Evolutionary conservation across 1,140 invertebrate genomes (phyloP), one percentile per base, ranked within the genome.

Genomic region (Hyles vespertilio): DNA sequence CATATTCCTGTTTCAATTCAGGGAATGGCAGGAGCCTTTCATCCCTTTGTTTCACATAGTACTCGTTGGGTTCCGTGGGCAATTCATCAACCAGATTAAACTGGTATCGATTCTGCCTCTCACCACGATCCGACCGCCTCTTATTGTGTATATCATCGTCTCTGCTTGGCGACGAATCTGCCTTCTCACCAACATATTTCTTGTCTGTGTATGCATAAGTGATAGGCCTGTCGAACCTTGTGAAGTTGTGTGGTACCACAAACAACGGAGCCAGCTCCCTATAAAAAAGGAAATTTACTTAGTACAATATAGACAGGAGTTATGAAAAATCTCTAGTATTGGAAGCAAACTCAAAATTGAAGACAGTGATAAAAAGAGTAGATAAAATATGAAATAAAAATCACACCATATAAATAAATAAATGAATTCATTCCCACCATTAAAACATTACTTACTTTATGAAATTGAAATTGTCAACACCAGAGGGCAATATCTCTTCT

Each of bases 221-320:
- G 53, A 93, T 91, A 33, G 92, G 89, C 6, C 89, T 92, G 69
- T 97, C 95, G 74, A 94, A 93, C 64, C 95, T 91, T 43, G 95
- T 94, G 76, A 97, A 97, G 10, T 92, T 89, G 10, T 93, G 89
- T 32, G 96, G 96, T 36, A 95, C 91, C 45, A 97, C 89, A 72
- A 95, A 95, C 12, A 94, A 82, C 40, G 93, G 92, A n/a, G 74
- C 59, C 77, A 87, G 68, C 90, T 90, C 61, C 62, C 86, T 84
- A 59, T 22, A 22, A 22, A 22, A 22, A 22, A 22, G 22, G 22
- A 22, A 22, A 22, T 2, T 22, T 22, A 22, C 22, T 22, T 22
- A 22, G 43, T 84, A 83, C 56, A 71, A 68, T 53, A 51, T 62
- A 22, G 22, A 22, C 2, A 22, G 22, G 2, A 22, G 22, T 22